Percentiles rank a stretch among this genome's conserved stretches.
Evolutionary conservation across 2,888 invertebrate species (phyloP).

Genomic region (Amorpha juglandis): DNA sequence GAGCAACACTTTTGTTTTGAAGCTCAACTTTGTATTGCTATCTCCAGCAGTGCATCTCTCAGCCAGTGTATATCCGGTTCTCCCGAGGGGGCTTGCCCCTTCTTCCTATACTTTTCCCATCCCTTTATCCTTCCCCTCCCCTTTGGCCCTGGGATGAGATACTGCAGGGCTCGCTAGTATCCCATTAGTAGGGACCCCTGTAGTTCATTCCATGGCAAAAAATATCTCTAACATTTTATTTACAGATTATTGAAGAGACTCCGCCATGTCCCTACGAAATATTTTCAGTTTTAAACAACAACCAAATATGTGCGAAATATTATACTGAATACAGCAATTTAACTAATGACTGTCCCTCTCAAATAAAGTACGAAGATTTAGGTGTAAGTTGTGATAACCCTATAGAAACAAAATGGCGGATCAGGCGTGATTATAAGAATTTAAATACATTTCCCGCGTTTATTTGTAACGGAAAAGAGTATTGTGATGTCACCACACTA

Average conservation of each 20-base stretch:
- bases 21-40: too few relatives aligned
- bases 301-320: conserved; percentile 51
- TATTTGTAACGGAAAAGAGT: conserved; percentile 3
- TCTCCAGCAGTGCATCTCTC: too few relatives aligned
- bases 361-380: conserved; percentile 48
- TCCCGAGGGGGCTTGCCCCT: too few relatives aligned
- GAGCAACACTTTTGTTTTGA: too few relatives aligned
- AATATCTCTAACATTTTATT: conserved; percentile 27
- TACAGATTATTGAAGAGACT: conserved; percentile 61
- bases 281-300: conserved; percentile 47
- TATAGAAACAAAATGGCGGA: conserved; percentile 54
- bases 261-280: conserved; percentile 63
- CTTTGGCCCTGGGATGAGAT: too few relatives aligned
- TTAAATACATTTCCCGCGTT: neutral
- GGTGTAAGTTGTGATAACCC: conserved; percentile 58
- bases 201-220: too few relatives aligned
- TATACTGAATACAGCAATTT: conserved; percentile 40
- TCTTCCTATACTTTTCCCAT: too few relatives aligned
- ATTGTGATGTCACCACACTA: conserved; percentile 4
- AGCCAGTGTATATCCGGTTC: too few relatives aligned
- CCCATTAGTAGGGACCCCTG: too few relatives aligned
- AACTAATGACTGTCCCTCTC: conserved; percentile 42
- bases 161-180: too few relatives aligned
- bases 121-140: too few relatives aligned
- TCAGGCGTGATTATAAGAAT: conserved; percentile 44